A percentile compares a stretch with the other conserved stretches of the same genome.
Evolutionary conservation across 2,113 vertebrate species (phyloP).

Genomic region (Chinchilla lanigera): DNA sequence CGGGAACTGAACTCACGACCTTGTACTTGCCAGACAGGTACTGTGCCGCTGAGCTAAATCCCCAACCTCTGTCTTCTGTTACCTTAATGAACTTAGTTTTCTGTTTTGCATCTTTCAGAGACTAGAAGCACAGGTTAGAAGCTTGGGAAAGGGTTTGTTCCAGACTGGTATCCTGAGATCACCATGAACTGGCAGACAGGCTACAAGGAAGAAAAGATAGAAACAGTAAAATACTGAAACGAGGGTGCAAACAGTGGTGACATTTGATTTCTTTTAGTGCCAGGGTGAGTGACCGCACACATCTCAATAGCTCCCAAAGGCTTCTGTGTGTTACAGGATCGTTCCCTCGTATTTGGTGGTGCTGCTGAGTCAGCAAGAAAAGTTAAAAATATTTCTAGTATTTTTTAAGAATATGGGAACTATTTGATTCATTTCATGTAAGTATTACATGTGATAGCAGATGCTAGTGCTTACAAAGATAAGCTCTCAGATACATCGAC

Average conservation of each 20-base stretch:
- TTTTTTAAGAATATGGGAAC: slow-evolving; percentile 30
- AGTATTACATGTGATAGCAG: not conserved
- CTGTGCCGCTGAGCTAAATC: too few relatives aligned
- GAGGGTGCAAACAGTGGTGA: not conserved
- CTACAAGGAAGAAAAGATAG: not conserved
- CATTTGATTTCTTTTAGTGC: not conserved
- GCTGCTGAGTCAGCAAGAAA: not conserved
- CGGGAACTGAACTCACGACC: too few relatives aligned
- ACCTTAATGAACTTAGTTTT: not conserved
- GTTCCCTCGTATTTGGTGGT: not conserved
- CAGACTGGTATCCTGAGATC: not conserved
- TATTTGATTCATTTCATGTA: slow-evolving; percentile 34
- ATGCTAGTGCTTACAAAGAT: not conserved
- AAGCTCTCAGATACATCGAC: not conserved
- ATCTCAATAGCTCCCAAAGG: not conserved
- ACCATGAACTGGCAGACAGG: not conserved
- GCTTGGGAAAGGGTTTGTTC: not conserved
- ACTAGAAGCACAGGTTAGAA: not conserved
- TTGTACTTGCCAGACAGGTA: too few relatives aligned
- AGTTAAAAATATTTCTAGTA: not conserved
- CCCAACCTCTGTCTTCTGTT: too few relatives aligned
- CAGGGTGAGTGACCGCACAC: not conserved
- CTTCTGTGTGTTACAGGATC: not conserved
- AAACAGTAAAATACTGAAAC: not conserved
- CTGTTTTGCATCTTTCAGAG: not conserved